Conservation (phyloP, 2,888 invertebrate genomes). For the Lasioglossum calceatum region DNA sequence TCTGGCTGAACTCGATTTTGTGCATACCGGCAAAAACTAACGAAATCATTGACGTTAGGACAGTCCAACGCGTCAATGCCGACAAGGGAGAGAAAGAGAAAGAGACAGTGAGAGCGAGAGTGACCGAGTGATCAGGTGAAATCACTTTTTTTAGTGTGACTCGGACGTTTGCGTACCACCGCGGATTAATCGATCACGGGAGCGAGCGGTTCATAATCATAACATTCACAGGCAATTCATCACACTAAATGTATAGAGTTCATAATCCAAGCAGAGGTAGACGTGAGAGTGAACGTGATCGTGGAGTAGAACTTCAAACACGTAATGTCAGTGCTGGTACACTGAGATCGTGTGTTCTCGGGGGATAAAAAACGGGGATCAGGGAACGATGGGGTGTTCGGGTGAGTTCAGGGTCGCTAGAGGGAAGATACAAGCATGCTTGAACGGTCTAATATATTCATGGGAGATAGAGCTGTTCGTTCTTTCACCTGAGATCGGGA, state of each 20-base stretch:
- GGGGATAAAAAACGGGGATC: neutral
- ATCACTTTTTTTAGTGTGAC: neutral
- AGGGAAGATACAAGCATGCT: slow-evolving; percentile 62
- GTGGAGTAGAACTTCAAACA: slow-evolving; percentile 30
- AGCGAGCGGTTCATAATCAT: slow-evolving; percentile 54
- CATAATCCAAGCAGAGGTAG: slow-evolving; percentile 68
- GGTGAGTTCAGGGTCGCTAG: slow-evolving; percentile 2
- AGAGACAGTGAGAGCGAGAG: neutral
- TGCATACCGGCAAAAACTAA: neutral
- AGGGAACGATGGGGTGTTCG: neutral
- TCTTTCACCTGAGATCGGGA: slow-evolving; percentile 4
- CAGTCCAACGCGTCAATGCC: neutral
- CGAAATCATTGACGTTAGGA: neutral
- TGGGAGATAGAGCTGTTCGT: slow-evolving; percentile 7
- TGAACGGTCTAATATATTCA: slow-evolving; percentile 35
- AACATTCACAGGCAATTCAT: slow-evolving; percentile 79
- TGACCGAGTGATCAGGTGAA: neutral
- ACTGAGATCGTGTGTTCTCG: slow-evolving; percentile 38
- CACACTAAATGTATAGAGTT: slow-evolving; percentile 65
- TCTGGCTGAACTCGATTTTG: neutral
- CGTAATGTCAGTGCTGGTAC: slow-evolving; percentile 32
- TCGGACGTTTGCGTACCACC: slow-evolving; percentile 51
- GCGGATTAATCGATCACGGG: slow-evolving; percentile 31
- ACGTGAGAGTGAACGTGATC: slow-evolving; percentile 45
- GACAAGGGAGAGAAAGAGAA: neutral